Evolutionary conservation across 2,888 invertebrate species (phyloP), one percentile per base, ranked within the genome.

Genomic region (Tricholauxania praeusta): DNA sequence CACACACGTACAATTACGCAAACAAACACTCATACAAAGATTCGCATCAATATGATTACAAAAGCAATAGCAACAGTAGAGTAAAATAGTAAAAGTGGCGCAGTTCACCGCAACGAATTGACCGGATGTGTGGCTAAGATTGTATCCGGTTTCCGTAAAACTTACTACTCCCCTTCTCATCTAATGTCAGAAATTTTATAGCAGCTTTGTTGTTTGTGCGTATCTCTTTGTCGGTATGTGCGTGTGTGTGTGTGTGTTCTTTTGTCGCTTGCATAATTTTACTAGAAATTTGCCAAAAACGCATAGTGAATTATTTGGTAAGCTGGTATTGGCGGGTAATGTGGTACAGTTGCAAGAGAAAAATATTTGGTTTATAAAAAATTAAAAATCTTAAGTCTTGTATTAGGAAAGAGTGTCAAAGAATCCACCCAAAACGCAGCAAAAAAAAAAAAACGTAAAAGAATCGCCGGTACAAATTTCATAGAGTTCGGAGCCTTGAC

Each of bases 41-140:
- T 15, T 15, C 15, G 7, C 28, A 14, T 7, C 19, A 57, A 28
- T 22, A 62, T 62, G 39, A 62, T 62, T 7, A 62, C 60, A 62
- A 62, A 62, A 48, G 52, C 71, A 55, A 51, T 28, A 49, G 12
- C 59, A 55, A 28, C 12, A 59, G 57, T 49, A 66, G 69, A 51
- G 59, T 22, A 70, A 39, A 60, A 70, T 53, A 51, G 51, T 65
- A 52, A 47, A 63, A 49, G 57, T 55, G 64, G 39, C 49, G 32
- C 67, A 67, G 59, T 28, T 59, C 72, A 72, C 62, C 64, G 63
- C 70, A 67, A 64, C 55, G 74, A 74, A 72, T 68, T 74, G 73
- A 72, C 59, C 77, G 75, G 75, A 75, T 75, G 69, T 75, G 64
- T 63, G 71, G 68, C 65, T 72, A 68, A 75, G 69, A 66, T 71